Percentiles rank a stretch among this genome's conserved stretches.
Evolutionary conservation across 2,888 invertebrate genomes (phyloP).

Genomic region (Biston stratarius): DNA sequence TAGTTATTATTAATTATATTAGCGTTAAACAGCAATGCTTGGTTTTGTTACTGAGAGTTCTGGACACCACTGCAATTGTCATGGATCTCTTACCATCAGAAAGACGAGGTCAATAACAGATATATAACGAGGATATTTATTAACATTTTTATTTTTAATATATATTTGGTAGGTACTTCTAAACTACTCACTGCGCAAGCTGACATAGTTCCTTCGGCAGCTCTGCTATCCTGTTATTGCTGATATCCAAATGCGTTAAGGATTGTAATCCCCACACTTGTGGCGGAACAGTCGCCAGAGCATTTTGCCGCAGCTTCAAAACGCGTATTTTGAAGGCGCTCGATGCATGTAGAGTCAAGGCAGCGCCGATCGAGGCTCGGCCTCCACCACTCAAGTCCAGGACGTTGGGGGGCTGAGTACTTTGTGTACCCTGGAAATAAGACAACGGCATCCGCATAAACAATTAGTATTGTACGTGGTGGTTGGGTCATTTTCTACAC

Average conservation of each 20-base stretch:
- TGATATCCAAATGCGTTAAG: slow-evolving; percentile 88
- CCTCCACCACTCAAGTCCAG: slow-evolving; percentile 77
- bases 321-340: slow-evolving; percentile 74
- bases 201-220: slow-evolving; percentile 88
- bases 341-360: slow-evolving; percentile 69
- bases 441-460: background rate
- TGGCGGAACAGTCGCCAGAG: slow-evolving; percentile 86
- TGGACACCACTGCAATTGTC: no score
- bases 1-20: no score
- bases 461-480: background rate
- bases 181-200: slow-evolving; percentile 72
- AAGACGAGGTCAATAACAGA: no score
- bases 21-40: no score
- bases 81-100: no score
- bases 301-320: slow-evolving; percentile 79
- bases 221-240: slow-evolving; percentile 88
- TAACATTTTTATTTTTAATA: no score
- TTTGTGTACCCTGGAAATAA: slow-evolving; percentile 74
- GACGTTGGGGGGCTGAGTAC: slow-evolving; percentile 79
- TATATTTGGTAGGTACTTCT: no score
- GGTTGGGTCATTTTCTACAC: no score
- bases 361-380: slow-evolving; percentile 65
- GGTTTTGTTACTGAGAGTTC: no score
- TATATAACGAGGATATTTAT: no score
- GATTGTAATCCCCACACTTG: slow-evolving; percentile 87